These are phyloP conservation scores for Xestobium rufovillosum DNA, from an alignment of 2,888 invertebrate species.

Conservation along the genomic window DNA sequence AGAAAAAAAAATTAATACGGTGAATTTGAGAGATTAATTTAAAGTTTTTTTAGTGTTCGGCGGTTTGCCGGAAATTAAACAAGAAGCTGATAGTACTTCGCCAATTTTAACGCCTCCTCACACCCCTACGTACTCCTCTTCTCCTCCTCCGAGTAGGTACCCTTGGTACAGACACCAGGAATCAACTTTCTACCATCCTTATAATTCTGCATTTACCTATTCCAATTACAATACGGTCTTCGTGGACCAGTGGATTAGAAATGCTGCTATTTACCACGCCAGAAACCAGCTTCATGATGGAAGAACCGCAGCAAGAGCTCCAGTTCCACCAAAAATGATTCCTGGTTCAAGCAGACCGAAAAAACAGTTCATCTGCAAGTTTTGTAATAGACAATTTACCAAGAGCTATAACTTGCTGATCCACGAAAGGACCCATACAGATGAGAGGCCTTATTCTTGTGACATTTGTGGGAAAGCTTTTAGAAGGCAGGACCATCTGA, in stretches of 20 bases:
- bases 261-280: slow-evolving; percentile 60
- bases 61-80: slow-evolving; percentile 32
- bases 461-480: slow-evolving; percentile 96
- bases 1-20: no score
- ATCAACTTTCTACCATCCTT: slow-evolving; percentile 23
- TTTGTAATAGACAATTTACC: slow-evolving; percentile 94
- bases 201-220: slow-evolving; percentile 39
- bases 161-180: slow-evolving; percentile 19
- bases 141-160: slow-evolving; percentile 36
- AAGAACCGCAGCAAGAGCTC: slow-evolving; percentile 40
- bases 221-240: slow-evolving; percentile 47
- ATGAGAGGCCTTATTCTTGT: slow-evolving; percentile 92
- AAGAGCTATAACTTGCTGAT: slow-evolving; percentile 97
- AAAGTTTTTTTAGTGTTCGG: no score
- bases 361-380: slow-evolving; percentile 94
- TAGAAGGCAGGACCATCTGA: slow-evolving; percentile 86
- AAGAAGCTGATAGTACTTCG: slow-evolving; percentile 41
- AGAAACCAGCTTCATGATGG: slow-evolving; percentile 31
- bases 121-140: slow-evolving; percentile 55
- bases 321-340: slow-evolving; percentile 46
- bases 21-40: no score
- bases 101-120: slow-evolving; percentile 63
- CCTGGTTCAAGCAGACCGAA: slow-evolving; percentile 55
- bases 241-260: slow-evolving; percentile 69
- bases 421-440: slow-evolving; percentile 95